Conservation (phyloP, 2,113 vertebrate genomes). For the Megatriorchis doriae region DNA sequence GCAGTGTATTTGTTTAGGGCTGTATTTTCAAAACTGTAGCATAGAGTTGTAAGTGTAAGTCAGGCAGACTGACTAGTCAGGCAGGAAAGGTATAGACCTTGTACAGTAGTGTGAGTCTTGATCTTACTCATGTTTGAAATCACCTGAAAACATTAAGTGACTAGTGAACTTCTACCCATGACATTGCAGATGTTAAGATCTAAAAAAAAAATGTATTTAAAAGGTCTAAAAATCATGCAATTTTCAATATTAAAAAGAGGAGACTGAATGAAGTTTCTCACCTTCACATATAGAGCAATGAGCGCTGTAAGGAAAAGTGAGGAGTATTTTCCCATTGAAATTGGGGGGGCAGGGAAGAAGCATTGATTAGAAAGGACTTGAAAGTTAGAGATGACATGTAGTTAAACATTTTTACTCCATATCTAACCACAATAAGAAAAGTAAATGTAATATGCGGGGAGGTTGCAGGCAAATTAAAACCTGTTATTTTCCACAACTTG, state of each 20-base stretch:
- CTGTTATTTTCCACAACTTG: background rate
- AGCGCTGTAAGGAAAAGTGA: background rate
- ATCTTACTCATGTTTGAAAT: background rate
- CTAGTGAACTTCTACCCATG: background rate
- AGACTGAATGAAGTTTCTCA: background rate
- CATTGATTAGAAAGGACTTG: background rate
- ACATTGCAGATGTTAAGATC: background rate
- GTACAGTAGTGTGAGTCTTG: background rate
- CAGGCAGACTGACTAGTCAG: background rate
- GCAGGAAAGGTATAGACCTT: background rate
- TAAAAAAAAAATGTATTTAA: background rate
- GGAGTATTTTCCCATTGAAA: background rate
- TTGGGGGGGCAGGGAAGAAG: fast-evolving
- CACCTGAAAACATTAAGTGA: background rate
- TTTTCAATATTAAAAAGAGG: background rate
- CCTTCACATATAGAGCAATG: background rate
- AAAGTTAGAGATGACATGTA: background rate
- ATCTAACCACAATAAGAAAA: background rate
- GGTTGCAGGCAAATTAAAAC: background rate
- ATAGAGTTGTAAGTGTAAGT: background rate
- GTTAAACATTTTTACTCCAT: background rate
- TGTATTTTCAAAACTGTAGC: background rate
- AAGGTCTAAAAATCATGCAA: background rate
- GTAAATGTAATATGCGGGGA: background rate
- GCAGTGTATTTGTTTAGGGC: background rate